Percentiles rank a stretch among this genome's conserved stretches.
phyloP scores from a whole-genome alignment of 2,888 invertebrate genomes.

The Callyntrura sp. region DNA sequence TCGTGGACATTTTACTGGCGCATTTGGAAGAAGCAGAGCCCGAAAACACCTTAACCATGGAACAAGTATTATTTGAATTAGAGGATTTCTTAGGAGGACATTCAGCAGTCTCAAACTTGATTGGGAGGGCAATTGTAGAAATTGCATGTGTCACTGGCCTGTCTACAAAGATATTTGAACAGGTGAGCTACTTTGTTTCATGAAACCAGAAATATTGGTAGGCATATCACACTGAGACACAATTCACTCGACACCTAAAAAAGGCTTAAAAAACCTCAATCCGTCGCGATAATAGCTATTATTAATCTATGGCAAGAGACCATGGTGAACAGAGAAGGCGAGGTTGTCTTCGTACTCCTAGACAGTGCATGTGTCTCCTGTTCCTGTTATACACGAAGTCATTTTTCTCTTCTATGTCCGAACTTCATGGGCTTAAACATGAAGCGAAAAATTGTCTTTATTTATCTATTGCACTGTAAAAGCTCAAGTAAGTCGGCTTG shows the following conservation, averaged over 20 bases:
- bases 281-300: background rate
- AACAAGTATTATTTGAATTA: constrained; percentile 84
- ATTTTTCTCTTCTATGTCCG: background rate
- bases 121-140: constrained; percentile 91
- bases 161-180: constrained; percentile 89
- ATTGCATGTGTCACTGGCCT: constrained; percentile 89
- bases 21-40: constrained; percentile 88
- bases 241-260: background rate
- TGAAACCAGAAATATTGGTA: background rate
- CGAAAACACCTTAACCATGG: constrained; percentile 81
- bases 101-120: constrained; percentile 94
- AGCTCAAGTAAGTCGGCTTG: constrained; percentile 56
- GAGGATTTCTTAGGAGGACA: constrained; percentile 95
- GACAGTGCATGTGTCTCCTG: constrained; percentile 17
- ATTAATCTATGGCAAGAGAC: background rate
- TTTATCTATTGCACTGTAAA: background rate
- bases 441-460: constrained; percentile 13
- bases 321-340: background rate
- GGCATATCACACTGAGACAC: constrained; percentile 9
- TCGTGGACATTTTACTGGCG: constrained; percentile 92
- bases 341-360: background rate
- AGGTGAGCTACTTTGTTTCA: constrained; percentile 86
- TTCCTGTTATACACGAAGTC: constrained; percentile 22
- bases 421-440: background rate
- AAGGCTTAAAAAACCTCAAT: background rate